Base-by-base conservation (phyloP, 2,797 vertebrate species). In the Serranus cabrilla region DNA sequence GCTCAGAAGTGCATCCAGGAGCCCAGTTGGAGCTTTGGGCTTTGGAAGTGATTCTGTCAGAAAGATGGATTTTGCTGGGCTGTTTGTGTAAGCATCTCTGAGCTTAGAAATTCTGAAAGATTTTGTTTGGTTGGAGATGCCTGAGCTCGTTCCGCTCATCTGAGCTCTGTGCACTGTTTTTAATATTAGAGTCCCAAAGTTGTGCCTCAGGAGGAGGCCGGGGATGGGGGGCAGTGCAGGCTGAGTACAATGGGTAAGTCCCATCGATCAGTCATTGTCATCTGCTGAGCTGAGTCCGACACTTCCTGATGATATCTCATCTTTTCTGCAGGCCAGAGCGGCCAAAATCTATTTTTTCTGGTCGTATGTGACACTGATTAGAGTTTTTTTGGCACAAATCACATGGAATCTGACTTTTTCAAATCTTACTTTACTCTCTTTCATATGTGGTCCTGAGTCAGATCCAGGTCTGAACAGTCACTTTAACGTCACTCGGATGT, bases 31-130 rank as follows among this genome's bases (percentile, higher is more conserved):
- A 39, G 60, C 51, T 74, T 61, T 6, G 12, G 37, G 43, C 60
- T 80, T 87, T 86, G 85, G 85, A 83, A 87, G 80, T 69, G 52
- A 79, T 83, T 88, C 84, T 91, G 88, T 92, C 89, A 89, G 72
- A 82, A 89, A 89, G 89, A 92, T 85, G 80, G 80, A 89, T 89
- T 85, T 66, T 34, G 57, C 50, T 31, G 1, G 45, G 54, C 76
- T 85, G 74, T 83, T 80, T 80, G 62, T 66, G 64, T 72, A 54
- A 81, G 78, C 66, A 34, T 63, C 78, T 74, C 56, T 57, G 60
- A 81, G 61, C 63, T 76, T 16, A 17, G 52, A 66, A 73, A 67
- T 65, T 76, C 58, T 16, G 9, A 68, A 25, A 43, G 51, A 74
- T 78, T 70, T 78, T n/a, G 67, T 90, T 76, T 82, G 51, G 50